A percentile compares a stretch with the other conserved stretches of the same genome.
phyloP scores from a whole-genome alignment of 2,113 vertebrate genomes.

The Ochotona curzoniae region DNA sequence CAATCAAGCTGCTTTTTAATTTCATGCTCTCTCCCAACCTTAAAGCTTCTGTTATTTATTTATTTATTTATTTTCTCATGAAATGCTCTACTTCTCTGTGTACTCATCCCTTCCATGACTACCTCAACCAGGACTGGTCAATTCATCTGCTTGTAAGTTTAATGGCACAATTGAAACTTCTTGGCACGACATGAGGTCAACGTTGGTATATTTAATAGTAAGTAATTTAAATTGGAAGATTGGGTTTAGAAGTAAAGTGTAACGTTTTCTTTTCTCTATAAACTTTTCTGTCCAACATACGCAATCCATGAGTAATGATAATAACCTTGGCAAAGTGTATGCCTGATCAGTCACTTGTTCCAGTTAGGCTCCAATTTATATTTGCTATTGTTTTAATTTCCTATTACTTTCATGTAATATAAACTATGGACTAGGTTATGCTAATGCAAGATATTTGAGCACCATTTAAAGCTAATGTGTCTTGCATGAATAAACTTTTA shows the following conservation, averaged over 20 bases:
- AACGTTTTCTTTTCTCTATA: conserved; percentile 68
- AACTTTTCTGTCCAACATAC: conserved; percentile 63
- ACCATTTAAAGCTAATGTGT: not conserved
- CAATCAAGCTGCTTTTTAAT: not conserved
- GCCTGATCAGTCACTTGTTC: not conserved
- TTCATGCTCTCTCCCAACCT: not conserved
- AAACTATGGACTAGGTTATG: not conserved
- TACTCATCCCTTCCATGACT: not conserved
- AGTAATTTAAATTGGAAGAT: conserved; percentile 49
- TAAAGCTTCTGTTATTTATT: not conserved
- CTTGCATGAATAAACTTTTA: not conserved
- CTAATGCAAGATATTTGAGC: conserved; percentile 3
- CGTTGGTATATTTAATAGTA: conserved; percentile 57
- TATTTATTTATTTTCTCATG: not conserved
- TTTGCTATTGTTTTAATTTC: conserved; percentile 23
- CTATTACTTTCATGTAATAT: not conserved
- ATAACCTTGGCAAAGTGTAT: not conserved
- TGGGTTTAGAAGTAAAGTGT: conserved; percentile 62
- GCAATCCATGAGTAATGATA: conserved; percentile 25
- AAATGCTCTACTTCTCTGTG: not conserved
- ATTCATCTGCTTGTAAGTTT: not conserved
- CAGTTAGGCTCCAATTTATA: not conserved
- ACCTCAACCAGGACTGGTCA: not conserved
- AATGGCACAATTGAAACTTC: conserved; percentile 66
- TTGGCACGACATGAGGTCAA: conserved; percentile 52